These are phyloP conservation scores for Corydoras sp. DNA, from an alignment of 2,113 vertebrate genomes.

Conservation along the genomic window DNA sequence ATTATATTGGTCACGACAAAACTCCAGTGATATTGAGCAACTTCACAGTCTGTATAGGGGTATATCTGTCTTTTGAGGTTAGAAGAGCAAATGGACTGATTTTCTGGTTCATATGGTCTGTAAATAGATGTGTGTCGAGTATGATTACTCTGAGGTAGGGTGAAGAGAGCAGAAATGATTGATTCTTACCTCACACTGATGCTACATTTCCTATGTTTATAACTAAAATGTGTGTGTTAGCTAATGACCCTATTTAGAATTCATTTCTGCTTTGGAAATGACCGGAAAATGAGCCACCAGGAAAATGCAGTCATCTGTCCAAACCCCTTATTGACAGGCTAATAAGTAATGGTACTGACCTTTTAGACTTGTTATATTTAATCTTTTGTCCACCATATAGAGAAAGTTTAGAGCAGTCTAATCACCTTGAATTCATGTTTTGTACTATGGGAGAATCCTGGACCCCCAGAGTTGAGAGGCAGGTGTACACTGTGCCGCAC, in stretches of 20 bases:
- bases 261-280: slow-evolving; percentile 22
- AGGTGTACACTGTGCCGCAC: too few species aligned
- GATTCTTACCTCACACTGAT: slow-evolving; percentile 15
- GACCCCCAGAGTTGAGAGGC: too few species aligned
- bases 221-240: slow-evolving; percentile 20
- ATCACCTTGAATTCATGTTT: too few species aligned
- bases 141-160: slow-evolving; percentile 29
- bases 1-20: slow-evolving; percentile 55
- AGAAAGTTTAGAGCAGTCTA: too few species aligned
- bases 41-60: slow-evolving; percentile 37
- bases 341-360: neutral
- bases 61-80: slow-evolving; percentile 40
- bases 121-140: slow-evolving; percentile 48
- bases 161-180: slow-evolving; percentile 34
- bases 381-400: too few species aligned
- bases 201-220: slow-evolving; percentile 30
- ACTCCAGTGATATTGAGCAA: slow-evolving; percentile 52
- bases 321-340: neutral
- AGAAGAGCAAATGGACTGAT: slow-evolving; percentile 51
- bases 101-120: slow-evolving; percentile 44
- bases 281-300: slow-evolving; percentile 2
- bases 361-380: neutral
- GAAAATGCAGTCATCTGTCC: slow-evolving; percentile 6
- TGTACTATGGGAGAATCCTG: too few species aligned
- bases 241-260: slow-evolving; percentile 26